Conservation (phyloP, 2,113 vertebrate species). For the Phodopus roborovskii region DNA sequence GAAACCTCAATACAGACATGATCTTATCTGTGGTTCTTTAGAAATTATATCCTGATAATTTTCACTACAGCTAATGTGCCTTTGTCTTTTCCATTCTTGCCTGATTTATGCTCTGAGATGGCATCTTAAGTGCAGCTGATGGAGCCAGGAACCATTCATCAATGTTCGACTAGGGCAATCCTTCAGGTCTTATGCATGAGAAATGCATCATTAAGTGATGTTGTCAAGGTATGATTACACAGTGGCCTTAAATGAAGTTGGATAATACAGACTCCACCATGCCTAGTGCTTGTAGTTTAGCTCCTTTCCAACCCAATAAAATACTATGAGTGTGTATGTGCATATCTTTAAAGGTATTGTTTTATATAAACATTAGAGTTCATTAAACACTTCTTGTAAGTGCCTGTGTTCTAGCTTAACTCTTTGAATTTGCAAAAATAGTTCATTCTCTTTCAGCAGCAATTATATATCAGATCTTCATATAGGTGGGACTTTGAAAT, state of each 20-base stretch:
- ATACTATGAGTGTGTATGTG: not conserved
- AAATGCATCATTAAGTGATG: not conserved
- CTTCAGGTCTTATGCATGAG: not conserved
- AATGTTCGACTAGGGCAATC: conserved; percentile 51
- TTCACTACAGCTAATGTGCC: conserved; percentile 83
- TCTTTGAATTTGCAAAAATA: not conserved
- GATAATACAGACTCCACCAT: fast-evolving
- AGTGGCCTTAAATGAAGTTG: not conserved
- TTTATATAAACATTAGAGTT: not conserved
- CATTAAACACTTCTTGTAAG: not conserved
- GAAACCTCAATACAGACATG: conserved; percentile 80
- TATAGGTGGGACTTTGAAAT: not conserved
- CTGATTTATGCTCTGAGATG: conserved; percentile 83
- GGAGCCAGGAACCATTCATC: conserved; percentile 81
- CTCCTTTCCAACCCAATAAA: not conserved
- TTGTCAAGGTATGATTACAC: not conserved
- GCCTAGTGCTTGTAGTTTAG: fast-evolving
- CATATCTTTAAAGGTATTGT: fast-evolving
- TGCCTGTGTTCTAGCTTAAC: not conserved
- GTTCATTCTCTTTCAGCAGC: not conserved
- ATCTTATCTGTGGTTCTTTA: conserved; percentile 82
- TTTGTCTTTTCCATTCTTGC: conserved; percentile 72
- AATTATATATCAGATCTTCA: not conserved
- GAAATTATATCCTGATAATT: conserved; percentile 82
- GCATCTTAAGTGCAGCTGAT: conserved; percentile 78